phyloP scores from a whole-genome alignment of 2,113 vertebrate genomes.

The Oenanthe melanoleuca region DNA sequence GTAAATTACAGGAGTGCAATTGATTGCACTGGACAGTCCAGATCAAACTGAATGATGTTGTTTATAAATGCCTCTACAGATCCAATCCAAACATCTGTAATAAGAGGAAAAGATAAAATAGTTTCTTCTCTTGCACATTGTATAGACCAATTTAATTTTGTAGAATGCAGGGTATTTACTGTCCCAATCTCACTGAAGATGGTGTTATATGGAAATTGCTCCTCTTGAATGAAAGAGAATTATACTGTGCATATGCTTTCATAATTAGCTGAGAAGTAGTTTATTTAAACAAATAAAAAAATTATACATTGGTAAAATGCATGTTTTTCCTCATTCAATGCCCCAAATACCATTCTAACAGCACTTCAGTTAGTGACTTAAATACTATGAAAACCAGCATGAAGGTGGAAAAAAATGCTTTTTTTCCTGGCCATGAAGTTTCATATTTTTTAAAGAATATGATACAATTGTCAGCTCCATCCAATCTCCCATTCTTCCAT shows the following conservation, averaged over 20 bases:
- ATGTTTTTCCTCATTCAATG: not conserved
- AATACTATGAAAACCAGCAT: not conserved
- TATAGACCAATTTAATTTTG: not conserved
- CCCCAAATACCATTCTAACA: not conserved
- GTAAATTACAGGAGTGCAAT: not conserved
- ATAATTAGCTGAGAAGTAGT: not conserved
- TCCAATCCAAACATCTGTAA: not conserved
- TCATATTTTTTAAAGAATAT: not conserved
- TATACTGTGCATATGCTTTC: not conserved
- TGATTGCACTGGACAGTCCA: not conserved
- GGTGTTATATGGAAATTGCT: not conserved
- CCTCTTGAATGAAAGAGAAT: not conserved
- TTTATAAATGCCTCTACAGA: not conserved
- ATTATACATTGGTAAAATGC: not conserved
- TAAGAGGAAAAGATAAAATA: not conserved
- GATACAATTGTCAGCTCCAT: not conserved
- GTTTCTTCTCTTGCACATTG: not conserved
- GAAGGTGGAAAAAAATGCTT: not conserved
- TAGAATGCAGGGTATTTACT: not conserved
- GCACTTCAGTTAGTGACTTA: not conserved
- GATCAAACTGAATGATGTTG: not conserved
- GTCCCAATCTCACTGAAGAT: not conserved
- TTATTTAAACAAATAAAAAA: not conserved
- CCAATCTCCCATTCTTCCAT: not conserved
- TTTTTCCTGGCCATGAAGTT: not conserved